Percentiles rank a stretch among this genome's conserved stretches.
Evolutionary conservation across 2,797 vertebrate species (phyloP).

Genomic region (Microcaecilia unicolor): DNA sequence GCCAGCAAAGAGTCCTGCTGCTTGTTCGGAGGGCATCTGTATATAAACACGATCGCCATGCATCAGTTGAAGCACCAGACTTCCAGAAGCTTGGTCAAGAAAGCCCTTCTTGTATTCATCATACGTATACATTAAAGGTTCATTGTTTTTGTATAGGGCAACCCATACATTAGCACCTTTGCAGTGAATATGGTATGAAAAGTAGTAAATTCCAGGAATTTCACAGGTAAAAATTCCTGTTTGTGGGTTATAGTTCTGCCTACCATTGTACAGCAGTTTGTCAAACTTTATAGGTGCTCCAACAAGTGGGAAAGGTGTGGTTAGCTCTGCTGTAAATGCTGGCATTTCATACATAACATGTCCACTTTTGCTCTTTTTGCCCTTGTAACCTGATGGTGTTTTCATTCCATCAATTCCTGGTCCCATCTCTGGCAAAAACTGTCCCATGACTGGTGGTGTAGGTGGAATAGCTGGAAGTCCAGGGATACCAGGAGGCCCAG

Average conservation of each 20-base stretch:
- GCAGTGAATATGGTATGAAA: conserved; percentile 89
- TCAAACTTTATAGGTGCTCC: conserved; percentile 86
- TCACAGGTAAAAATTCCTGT: conserved; percentile 89
- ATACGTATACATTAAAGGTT: conserved; percentile 94
- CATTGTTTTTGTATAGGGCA: conserved; percentile 88
- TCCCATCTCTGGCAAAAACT: conserved; percentile 72
- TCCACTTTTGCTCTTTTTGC: conserved; percentile 67
- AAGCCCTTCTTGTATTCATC: conserved; percentile 93
- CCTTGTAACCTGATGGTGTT: conserved; percentile 55
- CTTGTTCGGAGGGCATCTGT: conserved; percentile 91
- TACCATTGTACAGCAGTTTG: conserved; percentile 85
- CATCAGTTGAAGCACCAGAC: conserved; percentile 78
- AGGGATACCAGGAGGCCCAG: conserved; percentile 80
- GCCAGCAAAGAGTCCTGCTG: conserved; percentile 88
- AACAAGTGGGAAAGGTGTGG: conserved; percentile 80
- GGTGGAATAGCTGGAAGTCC: conserved; percentile 59
- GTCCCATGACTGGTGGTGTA: conserved; percentile 61
- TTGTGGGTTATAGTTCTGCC: conserved; percentile 89
- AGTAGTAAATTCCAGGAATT: conserved; percentile 90
- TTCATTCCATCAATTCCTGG: conserved; percentile 67
- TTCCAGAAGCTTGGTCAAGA: conserved; percentile 93
- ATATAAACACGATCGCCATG: conserved; percentile 82
- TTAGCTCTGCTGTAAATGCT: conserved; percentile 84
- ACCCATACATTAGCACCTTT: conserved; percentile 95
- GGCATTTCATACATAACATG: conserved; percentile 67